These are phyloP conservation scores for Mythimna albipuncta DNA, from an alignment of 2,888 invertebrate species.

Conservation along the genomic window DNA sequence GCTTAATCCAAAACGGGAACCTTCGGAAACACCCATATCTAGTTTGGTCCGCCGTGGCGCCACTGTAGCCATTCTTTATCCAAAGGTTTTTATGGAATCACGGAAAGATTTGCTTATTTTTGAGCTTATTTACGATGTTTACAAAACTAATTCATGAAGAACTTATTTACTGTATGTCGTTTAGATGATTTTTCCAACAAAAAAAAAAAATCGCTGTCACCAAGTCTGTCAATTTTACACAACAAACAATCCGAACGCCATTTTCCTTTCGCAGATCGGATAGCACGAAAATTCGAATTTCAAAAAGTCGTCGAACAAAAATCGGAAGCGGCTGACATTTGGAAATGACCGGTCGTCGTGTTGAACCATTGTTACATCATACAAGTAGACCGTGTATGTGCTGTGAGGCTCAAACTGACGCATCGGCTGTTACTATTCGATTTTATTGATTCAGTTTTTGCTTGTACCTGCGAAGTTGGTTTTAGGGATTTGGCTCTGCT, in stretches of 20 bases:
- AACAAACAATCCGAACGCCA: slow-evolving; percentile 6
- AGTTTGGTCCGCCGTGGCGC: too few species aligned
- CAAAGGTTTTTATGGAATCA: too few species aligned
- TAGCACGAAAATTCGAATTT: slow-evolving; percentile 34
- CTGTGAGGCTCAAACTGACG: slow-evolving; percentile 26
- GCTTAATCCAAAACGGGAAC: too few species aligned
- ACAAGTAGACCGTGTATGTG: slow-evolving; percentile 41
- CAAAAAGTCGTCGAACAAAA: slow-evolving; percentile 56
- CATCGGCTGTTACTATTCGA: slow-evolving; percentile 22
- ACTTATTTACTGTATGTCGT: too few species aligned
- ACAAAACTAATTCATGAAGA: too few species aligned
- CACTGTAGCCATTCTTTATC: too few species aligned
- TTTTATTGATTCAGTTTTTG: slow-evolving; percentile 45
- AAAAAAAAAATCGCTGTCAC: too few species aligned
- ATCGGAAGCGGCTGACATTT: slow-evolving; percentile 57
- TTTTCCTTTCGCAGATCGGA: slow-evolving; percentile 16
- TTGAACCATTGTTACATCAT: slow-evolving; percentile 56
- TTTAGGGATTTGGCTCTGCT: background rate
- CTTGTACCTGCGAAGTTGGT: slow-evolving; percentile 4
- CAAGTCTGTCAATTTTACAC: background rate
- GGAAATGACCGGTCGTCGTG: slow-evolving; percentile 57
- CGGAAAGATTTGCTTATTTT: too few species aligned
- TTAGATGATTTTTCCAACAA: too few species aligned
- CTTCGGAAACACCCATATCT: too few species aligned
- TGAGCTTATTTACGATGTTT: too few species aligned